Evolutionary conservation across 2,888 invertebrate genomes (phyloP), one percentile per base, ranked within the genome.

Genomic region (Germaria angustata): DNA sequence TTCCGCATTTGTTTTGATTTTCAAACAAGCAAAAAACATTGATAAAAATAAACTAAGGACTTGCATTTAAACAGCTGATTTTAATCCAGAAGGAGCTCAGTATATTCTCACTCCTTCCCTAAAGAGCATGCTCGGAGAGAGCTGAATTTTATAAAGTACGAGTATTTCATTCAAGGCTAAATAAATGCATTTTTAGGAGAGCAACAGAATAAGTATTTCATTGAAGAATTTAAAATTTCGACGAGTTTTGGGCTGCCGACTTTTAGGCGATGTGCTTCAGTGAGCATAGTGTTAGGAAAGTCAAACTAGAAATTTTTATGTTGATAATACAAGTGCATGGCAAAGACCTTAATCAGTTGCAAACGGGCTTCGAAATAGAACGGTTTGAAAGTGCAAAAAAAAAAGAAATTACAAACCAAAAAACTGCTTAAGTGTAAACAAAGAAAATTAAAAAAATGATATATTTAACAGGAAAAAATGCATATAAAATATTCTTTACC

Each of bases 21-120:
- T 71, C 59, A 65, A 57, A 39, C 51, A 39, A 65, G 24, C 34
- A 51, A 65, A 34, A 49, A 15, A 55, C 22, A 22, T 8, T 1
- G n/a, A 53, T 17, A 34, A 72, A 81, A 73, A 73, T 9, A 66
- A 66, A 61, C 7, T 46, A 15, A 9, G 39, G 55, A 76, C 49
- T 44, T 82, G 82, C 75, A 82, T 46, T 79, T 6, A 55, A 82
- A 82, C 82, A 82, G 82, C 82, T 82, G 82, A 71, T 71, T 77
- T 49, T 13, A 34, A 28, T 0, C 1, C 28, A 36, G 36, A 46
- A 20, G 17, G n/a, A n/a, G 7, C 20, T 7, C 1, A 24, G 13
- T n/a, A 1, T 13, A 11, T 6, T 32, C 51, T 53, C 4, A 0
- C 28, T 57, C 46, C 24, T 0, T 8, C 3, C 13, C 8, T 2